Evolutionary conservation across 2,113 vertebrate species (phyloP), one percentile per base, ranked within the genome.

Genomic region (Bostrychus sinensis): DNA sequence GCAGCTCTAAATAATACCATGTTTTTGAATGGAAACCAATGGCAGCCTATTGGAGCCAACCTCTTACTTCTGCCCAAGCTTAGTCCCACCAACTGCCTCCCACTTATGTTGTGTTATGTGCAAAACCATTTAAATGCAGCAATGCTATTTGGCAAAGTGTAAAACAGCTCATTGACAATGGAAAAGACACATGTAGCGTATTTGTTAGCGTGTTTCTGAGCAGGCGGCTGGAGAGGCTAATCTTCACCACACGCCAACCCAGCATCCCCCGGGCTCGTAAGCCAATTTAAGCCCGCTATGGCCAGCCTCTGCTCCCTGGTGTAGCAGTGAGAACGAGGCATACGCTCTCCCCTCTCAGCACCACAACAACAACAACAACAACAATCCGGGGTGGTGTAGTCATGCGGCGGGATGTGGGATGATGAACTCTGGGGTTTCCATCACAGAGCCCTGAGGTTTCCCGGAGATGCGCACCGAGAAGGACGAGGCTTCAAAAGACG

Each of bases 401-500:
- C 11, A 2, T 65, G 77, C 48, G 17, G 51, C 22, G 56, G 45
- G 72, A 81, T 64, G 72, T 36, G 38, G 77, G 48, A 12, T 83
- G 48, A 12, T 83, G 59, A 72, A 56, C 9, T 7, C 28, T 17
- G 48, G 62, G 69, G 70, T 63, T 84, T 67, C 67, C 67, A 57
- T 76, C 65, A 51, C 53, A 65, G 66, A 61, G 62, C 51, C 61
- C 34, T 12, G 10, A 58, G 73, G 56, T 55, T 68, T 58, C 43
- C 50, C 10, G n/a, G n/a, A 32, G 68, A 57, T 32, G 1, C 32
- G 7, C 32, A 22, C 48, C 6, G 61, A 80, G 59, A 76, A 55
- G 64, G 56, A 63, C 50, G 23, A 71, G 17, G 72, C 62, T 80
- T 83, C 75, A 82, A 83, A 82, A 69, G 46, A 17, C 7, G 17